A percentile compares a stretch with the other conserved stretches of the same genome.
Evolutionary conservation across 64 coral and sea anemone species (phyloP).

Genomic region (Catalaphyllia jardinei): DNA sequence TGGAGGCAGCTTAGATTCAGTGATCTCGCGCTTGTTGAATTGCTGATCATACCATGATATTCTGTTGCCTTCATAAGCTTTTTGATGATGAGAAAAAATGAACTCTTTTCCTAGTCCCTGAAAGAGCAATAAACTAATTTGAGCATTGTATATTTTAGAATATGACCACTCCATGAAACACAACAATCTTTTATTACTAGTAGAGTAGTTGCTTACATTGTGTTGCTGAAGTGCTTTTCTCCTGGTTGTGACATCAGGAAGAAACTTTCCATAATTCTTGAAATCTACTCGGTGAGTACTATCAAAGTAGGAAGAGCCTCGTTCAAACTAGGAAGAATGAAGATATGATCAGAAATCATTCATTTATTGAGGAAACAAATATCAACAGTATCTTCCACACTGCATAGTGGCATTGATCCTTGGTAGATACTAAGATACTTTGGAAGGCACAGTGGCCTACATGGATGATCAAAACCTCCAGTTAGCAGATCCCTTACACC

Average conservation of each 20-base stretch:
- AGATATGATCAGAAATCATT: background rate
- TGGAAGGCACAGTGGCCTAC: too few species aligned
- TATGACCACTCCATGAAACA: too few species aligned
- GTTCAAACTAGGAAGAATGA: conserved; percentile 71
- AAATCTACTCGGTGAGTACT: conserved; percentile 96
- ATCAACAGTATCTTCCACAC: too few species aligned
- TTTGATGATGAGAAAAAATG: conserved; percentile 90
- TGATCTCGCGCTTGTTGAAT: conserved; percentile 80
- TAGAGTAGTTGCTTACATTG: conserved; percentile 56
- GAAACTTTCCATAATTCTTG: conserved; percentile 91
- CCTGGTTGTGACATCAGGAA: conserved; percentile 85
- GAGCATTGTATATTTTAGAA: background rate
- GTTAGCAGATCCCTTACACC: too few species aligned
- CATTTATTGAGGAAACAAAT: background rate
- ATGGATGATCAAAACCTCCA: too few species aligned
- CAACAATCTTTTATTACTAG: too few species aligned
- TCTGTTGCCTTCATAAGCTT: conserved; percentile 75
- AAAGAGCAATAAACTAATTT: background rate
- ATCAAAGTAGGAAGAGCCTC: conserved; percentile 54
- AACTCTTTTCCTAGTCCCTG: conserved; percentile 91
- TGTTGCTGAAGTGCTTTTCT: conserved; percentile 80
- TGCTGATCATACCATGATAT: conserved; percentile 99
- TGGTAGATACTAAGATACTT: too few species aligned
- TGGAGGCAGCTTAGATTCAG: conserved; percentile 64
- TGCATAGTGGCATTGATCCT: too few species aligned